Evolutionary conservation across 2,888 invertebrate species (phyloP), one percentile per base, ranked within the genome.

Genomic region (Strigamia crassipes): DNA sequence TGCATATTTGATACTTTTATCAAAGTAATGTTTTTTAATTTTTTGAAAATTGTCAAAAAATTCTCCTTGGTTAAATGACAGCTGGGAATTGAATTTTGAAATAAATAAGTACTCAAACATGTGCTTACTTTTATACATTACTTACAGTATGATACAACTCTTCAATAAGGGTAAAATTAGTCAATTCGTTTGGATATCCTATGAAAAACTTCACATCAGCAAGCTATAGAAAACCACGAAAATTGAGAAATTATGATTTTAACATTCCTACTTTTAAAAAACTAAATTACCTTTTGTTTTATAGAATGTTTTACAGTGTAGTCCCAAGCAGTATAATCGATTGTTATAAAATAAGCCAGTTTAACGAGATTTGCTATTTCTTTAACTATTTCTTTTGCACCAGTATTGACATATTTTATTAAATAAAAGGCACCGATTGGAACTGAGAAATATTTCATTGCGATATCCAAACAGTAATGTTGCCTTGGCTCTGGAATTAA

Each of bases 31-130:
- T 38, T 38, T 78, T 38, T 38, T 78, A 21, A 78, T 78, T 78
- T 38, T 78, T 23, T 42, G 38, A 23, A 78, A 78, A 23, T 78
- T 78, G 9, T 78, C 79, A 78, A 78, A 78, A 78, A 41, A 78
- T n/a, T 78, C 34, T 10, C 21, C 42, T 42, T 18, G 8, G 38
- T 15, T 78, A 21, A 78, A 42, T 12, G 38, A 41, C 18, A 78
- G 13, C 79, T 78, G 41, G 13, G 21, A 38, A 78, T 31, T n/a
- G 31, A 78, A 78, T 31, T 31, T 27, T 27, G 27, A 23, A 0
- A 78, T 21, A 78, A 41, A 15, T 78, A 38, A 41, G 1, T 78
- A 1, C n/a, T 56, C 18, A 15, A 41, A 38, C 23, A 41, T 23
- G 0, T 15, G 13, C 79, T 27, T 27, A 0, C 15, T 34, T 10